Evolutionary conservation across 2,797 vertebrate genomes (phyloP).

Genomic region (Malurus leucopterus): DNA sequence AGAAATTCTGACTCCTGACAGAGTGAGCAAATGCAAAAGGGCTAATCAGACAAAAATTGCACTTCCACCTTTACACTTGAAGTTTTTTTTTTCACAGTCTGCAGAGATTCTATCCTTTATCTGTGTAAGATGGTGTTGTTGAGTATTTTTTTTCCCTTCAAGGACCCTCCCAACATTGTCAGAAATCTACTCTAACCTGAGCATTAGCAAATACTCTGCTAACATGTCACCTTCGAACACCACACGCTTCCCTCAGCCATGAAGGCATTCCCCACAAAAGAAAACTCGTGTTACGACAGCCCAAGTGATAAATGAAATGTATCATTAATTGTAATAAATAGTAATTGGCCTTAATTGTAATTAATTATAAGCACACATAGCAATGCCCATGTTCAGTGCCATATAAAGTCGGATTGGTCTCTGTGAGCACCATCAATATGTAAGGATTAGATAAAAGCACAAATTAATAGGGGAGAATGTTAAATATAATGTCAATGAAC

Average conservation of each 20-base stretch:
- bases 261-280: background rate
- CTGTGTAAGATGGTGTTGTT: background rate
- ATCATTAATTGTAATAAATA: constrained; percentile 46
- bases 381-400: background rate
- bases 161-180: background rate
- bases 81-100: background rate
- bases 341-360: constrained; percentile 21
- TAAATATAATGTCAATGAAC: constrained; percentile 37
- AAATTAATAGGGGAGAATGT: constrained; percentile 23
- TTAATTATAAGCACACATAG: constrained; percentile 30
- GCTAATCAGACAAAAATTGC: background rate
- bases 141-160: background rate
- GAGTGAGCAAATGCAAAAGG: background rate
- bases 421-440: constrained; percentile 50
- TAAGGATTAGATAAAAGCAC: constrained; percentile 58
- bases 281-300: background rate
- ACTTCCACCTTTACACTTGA: background rate
- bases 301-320: constrained; percentile 24
- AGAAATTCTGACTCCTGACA: background rate
- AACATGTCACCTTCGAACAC: background rate
- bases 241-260: background rate
- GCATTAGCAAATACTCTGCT: background rate
- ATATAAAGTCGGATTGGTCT: constrained; percentile 8
- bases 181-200: background rate
- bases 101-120: background rate